Base-by-base conservation (phyloP, 2,888 invertebrate genomes). In the Melipona beecheii region DNA sequence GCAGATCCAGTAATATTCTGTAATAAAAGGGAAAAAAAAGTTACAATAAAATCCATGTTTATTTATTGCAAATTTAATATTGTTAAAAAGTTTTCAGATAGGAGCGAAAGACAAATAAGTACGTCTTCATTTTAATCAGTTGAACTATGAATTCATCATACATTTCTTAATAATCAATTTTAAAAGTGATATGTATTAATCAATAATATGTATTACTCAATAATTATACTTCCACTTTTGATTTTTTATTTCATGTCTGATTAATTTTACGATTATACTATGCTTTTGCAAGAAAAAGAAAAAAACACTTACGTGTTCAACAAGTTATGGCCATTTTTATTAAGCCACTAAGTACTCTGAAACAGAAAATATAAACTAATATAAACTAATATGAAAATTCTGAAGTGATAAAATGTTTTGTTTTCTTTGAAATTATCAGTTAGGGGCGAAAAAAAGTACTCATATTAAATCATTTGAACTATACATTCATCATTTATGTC, bases 361-460 rank as follows among this genome's bases (percentile, higher is more conserved):
- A 77, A 78, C 50, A 71, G 11, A 73, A 21, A 64, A 27, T 27
- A 27, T 27, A 27, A 27, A 13, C 0, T 21, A 24, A 36, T 17
- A n/a, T 17, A 43, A 54, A 27, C 2, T 36, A 17, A 49, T 49
- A 50, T 56, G 17, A n/a, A 66, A 54, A 27, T 27, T 21, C 3
- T n/a, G 24, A 43, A 19, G 3, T 5, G 24, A 19, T 4, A 11
- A 19, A 6, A 72, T 21, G 50, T 27, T 24, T 13, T 24, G n/a
- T 52, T 24, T 31, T 1, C 19, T 15, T 21, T 9, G 49, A 21
- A 21, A 11, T 68, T 27, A 60, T 95, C 95, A 95, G 95, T 95
- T 95, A 95, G 95, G 95, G 95, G 93, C 92, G 92, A 94, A 94
- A 94, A 92, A 93, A 17, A 11, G 11, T 2, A 17, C 92, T 93